Evolutionary conservation across 2,888 invertebrate species (phyloP).

Genomic region (Escarpia spicata): DNA sequence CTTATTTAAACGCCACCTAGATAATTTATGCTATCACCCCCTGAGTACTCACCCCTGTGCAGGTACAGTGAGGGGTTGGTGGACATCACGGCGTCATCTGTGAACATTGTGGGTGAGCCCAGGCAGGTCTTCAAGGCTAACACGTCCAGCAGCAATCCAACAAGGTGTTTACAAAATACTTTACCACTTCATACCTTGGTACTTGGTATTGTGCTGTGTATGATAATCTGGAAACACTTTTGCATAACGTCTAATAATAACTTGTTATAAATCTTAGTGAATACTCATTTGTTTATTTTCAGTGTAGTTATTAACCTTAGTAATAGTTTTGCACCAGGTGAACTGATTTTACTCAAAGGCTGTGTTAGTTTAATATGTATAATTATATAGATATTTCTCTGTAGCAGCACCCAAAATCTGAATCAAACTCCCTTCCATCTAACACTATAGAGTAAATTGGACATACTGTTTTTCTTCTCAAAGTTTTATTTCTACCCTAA

Average conservation of each 20-base stretch:
- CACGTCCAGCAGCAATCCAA: constrained; percentile 51
- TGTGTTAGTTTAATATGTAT: neutral
- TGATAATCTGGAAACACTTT: neutral
- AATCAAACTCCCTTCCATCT: too few species aligned
- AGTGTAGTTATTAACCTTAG: neutral
- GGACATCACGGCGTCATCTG: constrained; percentile 58
- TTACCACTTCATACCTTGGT: neutral
- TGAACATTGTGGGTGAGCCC: constrained; percentile 55
- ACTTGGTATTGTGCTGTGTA: neutral
- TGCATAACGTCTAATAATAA: neutral
- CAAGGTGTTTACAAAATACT: constrained; percentile 45
- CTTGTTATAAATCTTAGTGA: neutral
- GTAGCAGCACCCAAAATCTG: too few species aligned
- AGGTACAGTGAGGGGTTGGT: constrained; percentile 59
- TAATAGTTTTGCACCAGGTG: neutral
- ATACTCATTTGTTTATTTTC: neutral
- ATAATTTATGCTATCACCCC: neutral
- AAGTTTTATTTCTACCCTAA: too few species aligned
- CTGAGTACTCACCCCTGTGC: constrained; percentile 21
- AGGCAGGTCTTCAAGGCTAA: constrained; percentile 53
- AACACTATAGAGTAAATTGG: too few species aligned
- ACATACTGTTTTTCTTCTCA: too few species aligned
- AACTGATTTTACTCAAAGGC: neutral
- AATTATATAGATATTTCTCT: too few species aligned
- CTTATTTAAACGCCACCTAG: neutral